A percentile compares a stretch with the other conserved stretches of the same genome.
phyloP scores from a whole-genome alignment of 2,888 invertebrate genomes.

The Latheticus oryzae region DNA sequence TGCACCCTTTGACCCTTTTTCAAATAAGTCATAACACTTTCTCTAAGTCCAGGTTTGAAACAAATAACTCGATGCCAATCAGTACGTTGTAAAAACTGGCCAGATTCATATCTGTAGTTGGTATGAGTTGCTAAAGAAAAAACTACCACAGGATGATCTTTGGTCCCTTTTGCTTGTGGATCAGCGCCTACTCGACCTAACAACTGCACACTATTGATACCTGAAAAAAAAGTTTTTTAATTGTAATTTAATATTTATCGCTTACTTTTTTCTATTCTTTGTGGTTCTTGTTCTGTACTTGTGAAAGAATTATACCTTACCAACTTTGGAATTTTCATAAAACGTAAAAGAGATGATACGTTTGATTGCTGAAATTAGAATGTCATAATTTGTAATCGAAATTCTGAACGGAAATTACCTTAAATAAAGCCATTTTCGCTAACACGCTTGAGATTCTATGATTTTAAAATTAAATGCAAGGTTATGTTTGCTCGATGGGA shows the following conservation, averaged over 20 bases:
- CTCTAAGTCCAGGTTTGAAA: conserved; percentile 85
- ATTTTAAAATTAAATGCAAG: no score
- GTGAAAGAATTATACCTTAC: conserved; percentile 41
- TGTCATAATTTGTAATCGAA: background rate
- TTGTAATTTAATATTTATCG: background rate
- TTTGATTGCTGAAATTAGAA: background rate
- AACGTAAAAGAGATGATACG: conserved; percentile 1
- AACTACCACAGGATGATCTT: conserved; percentile 85
- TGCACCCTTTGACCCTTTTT: conserved; percentile 89
- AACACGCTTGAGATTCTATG: no score
- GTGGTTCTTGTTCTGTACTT: conserved; percentile 56
- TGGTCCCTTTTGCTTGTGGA: conserved; percentile 85
- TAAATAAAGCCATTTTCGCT: conserved; percentile 2
- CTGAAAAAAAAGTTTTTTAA: conserved; percentile 63
- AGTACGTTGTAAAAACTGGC: conserved; percentile 85
- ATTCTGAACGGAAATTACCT: conserved; percentile 2
- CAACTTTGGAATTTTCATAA: conserved; percentile 7
- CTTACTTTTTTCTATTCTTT: conserved; percentile 62
- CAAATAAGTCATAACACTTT: conserved; percentile 81
- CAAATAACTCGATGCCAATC: conserved; percentile 93
- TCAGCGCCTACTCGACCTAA: conserved; percentile 90
- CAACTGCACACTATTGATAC: conserved; percentile 85
- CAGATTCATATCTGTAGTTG: conserved; percentile 83
- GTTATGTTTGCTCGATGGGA: no score
- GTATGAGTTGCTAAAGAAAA: conserved; percentile 92